A percentile compares a stretch with the other conserved stretches of the same genome.
These are phyloP conservation scores for Rotaria magnacalcarata DNA, from an alignment of 2,888 invertebrate genomes.

Conservation along the genomic window DNA sequence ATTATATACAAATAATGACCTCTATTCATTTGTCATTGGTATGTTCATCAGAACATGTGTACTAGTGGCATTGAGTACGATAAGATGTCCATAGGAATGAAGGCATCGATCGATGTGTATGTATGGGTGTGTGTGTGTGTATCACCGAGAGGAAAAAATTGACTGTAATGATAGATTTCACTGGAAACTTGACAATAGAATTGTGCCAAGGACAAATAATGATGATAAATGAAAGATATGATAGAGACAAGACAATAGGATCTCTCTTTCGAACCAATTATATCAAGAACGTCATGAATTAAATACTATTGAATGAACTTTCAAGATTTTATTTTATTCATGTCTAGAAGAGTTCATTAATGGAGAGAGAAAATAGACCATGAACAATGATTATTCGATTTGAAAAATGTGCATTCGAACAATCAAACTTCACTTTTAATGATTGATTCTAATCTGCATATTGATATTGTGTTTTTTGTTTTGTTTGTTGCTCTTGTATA, in stretches of 20 bases:
- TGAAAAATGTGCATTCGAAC: not conserved
- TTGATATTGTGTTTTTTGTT: no score
- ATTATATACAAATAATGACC: not conserved
- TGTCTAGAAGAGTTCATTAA: not conserved
- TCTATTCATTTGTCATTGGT: not conserved
- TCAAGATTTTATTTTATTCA: not conserved
- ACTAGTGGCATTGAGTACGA: not conserved
- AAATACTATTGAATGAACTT: not conserved
- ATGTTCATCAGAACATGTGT: not conserved
- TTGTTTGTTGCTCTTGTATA: no score
- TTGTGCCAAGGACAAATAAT: not conserved
- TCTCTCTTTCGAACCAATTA: no score
- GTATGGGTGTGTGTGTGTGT: no score
- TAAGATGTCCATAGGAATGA: not conserved
- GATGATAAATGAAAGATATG: not conserved
- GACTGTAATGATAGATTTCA: not conserved
- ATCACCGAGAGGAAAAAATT: not conserved
- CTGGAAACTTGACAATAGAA: not conserved
- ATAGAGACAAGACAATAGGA: not conserved
- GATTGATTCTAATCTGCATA: no score
- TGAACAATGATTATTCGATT: not conserved
- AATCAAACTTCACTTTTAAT: not conserved
- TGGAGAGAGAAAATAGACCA: not conserved
- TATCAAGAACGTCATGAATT: not conserved
- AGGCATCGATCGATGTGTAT: not conserved